A percentile compares a stretch with the other conserved stretches of the same genome.
These are phyloP conservation scores for Pachliopta kotzebuea DNA, from an alignment of 2,888 invertebrate genomes.

Conservation along the genomic window DNA sequence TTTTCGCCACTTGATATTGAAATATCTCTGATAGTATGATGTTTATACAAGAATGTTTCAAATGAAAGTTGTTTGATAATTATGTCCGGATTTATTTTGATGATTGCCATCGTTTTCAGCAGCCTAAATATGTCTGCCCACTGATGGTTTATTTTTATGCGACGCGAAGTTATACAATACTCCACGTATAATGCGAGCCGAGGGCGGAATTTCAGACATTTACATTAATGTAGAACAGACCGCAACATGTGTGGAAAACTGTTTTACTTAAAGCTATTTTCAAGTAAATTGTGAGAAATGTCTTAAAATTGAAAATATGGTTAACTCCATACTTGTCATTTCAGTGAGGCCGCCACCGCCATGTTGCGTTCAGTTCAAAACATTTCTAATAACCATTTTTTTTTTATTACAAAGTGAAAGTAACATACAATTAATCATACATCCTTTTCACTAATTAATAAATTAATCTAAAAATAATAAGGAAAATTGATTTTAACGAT, in stretches of 20 bases:
- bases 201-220: conserved; percentile 38
- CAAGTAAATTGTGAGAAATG: conserved; percentile 32
- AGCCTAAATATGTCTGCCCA: conserved; percentile 42
- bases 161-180: conserved; percentile 41
- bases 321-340: conserved; percentile 31
- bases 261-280: conserved; percentile 48
- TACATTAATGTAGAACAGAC: conserved; percentile 36
- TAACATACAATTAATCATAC: too few relatives aligned
- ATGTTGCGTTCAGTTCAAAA: conserved; percentile 36
- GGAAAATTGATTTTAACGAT: too few relatives aligned
- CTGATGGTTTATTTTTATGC: conserved; percentile 64
- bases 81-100: conserved; percentile 62
- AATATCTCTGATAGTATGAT: conserved; percentile 78
- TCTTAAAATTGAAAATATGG: conserved; percentile 32
- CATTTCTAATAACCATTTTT: too few relatives aligned
- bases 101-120: conserved; percentile 52
- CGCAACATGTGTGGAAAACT: conserved; percentile 45
- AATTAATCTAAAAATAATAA: too few relatives aligned
- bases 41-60: conserved; percentile 60
- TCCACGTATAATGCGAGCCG: conserved; percentile 50
- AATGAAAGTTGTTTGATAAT: conserved; percentile 70
- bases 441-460: too few relatives aligned
- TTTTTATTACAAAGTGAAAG: too few relatives aligned
- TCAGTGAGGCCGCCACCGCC: conserved; percentile 39
- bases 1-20: conserved; percentile 48